Base-by-base conservation (phyloP, 1,140 invertebrate species). In the Drosophila nebulosa region DNA sequence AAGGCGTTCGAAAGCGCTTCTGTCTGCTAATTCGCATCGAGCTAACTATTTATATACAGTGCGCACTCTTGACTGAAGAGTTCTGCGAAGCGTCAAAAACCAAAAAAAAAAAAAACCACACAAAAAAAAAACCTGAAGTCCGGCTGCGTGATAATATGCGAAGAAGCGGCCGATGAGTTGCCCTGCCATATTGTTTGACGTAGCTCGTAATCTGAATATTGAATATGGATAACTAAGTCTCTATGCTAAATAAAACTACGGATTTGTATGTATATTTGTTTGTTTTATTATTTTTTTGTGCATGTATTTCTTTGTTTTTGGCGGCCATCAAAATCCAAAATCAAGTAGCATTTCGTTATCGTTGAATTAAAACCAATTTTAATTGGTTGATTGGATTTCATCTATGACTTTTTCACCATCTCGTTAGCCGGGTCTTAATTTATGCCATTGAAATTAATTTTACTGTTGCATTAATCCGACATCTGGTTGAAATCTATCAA, bases 281-380 rank as follows among this genome's bases (percentile, higher is more conserved):
- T 39, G 12, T 50, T 27, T 18, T 57, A 3, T 39, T 42, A 42
- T 42, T 42, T 16, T 16, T 61, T 67, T 18, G 14, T 67, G 22
- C 21, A 50, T 67, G 57, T 52, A 26, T 53, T 53, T 53, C 14
- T 26, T 51, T 66, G 35, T 59, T 60, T 73, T 74, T 65, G 71
- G 72, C 70, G 71, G 71, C 65, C 71, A 56, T 58, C 68, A 58
- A 62, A 67, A 67, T 55, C 27, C 30, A 58, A 62, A 67, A 74
- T 60, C 35, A 56, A 61, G 56, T 61, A 53, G 69, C 60, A 22
- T 46, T 27, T 64, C 60, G 22, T 30, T 73, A 56, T 56, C 26
- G 26, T 56, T 56, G 32, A 26, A 39, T 46, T 57, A 55, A 55
- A 30, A 30, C 52, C 32, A 30, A 22, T 21, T 32, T 72, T 64